Percentiles rank a stretch among this genome's conserved stretches.
Evolutionary conservation across 2,113 vertebrate species (phyloP).

Genomic region (Rynchops niger): DNA sequence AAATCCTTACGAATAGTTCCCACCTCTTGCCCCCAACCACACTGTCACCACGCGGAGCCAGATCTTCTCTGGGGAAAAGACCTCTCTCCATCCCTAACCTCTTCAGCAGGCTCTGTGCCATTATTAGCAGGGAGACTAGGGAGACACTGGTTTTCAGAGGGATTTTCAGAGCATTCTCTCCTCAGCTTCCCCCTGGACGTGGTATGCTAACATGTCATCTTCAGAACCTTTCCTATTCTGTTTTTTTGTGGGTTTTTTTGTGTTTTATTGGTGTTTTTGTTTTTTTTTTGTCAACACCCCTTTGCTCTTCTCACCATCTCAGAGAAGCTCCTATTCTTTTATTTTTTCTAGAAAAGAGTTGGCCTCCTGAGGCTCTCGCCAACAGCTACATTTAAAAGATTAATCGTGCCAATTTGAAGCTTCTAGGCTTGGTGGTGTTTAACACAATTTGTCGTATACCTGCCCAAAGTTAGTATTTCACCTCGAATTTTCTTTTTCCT

Average conservation of each 20-base stretch:
- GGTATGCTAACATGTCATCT: neutral
- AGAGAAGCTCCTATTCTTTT: neutral
- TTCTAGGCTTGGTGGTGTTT: neutral
- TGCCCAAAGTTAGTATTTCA: neutral
- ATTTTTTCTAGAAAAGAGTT: neutral
- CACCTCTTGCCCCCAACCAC: neutral
- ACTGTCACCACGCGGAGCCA: neutral
- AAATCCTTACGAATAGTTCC: neutral
- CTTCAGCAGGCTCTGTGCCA: neutral
- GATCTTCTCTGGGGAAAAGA: neutral
- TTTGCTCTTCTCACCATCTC: neutral
- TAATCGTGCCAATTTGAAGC: neutral
- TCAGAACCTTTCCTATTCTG: neutral
- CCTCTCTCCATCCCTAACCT: neutral
- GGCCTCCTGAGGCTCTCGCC: neutral
- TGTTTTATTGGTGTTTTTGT: no score
- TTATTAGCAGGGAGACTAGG: neutral
- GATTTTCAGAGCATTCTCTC: neutral
- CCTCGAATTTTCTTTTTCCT: neutral
- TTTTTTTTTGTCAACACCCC: neutral
- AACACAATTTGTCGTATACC: neutral
- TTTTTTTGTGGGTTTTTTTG: neutral
- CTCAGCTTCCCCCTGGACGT: neutral
- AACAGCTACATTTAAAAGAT: neutral
- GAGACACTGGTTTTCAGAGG: neutral